These are phyloP conservation scores for Pseudeuparius sepicola DNA, from an alignment of 2,888 invertebrate species.

Conservation along the genomic window DNA sequence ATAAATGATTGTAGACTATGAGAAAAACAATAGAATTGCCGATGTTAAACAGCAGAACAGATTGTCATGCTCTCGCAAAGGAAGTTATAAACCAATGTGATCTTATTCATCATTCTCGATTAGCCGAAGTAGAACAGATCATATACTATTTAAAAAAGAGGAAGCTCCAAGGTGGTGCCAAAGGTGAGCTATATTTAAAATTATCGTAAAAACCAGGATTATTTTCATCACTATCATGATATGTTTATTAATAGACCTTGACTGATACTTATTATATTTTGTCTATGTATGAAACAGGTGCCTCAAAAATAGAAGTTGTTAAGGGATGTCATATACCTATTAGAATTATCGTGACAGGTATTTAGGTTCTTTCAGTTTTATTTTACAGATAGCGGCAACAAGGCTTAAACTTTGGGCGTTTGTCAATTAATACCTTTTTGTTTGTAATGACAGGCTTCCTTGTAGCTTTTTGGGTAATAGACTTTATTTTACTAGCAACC, in stretches of 20 bases:
- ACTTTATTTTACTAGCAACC: too few relatives aligned
- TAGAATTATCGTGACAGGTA: conserved; percentile 14
- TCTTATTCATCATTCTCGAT: conserved; percentile 70
- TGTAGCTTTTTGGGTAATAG: too few relatives aligned
- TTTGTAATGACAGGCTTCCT: too few relatives aligned
- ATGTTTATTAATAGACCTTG: too few relatives aligned
- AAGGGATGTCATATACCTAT: conserved; percentile 14
- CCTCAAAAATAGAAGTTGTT: conserved; percentile 14
- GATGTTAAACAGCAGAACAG: conserved; percentile 67
- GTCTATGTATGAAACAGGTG: conserved; percentile 7
- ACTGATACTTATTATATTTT: conserved; percentile 7
- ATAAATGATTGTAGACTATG: conserved; percentile 30
- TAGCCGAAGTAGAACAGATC: conserved; percentile 78
- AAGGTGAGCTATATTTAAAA: too few relatives aligned
- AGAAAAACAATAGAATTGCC: conserved; percentile 71
- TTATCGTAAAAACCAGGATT: too few relatives aligned
- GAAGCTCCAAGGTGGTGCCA: conserved; percentile 40
- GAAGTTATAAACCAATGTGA: conserved; percentile 81
- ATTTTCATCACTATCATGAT: too few relatives aligned
- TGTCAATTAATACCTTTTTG: too few relatives aligned
- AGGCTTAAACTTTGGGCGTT: too few relatives aligned
- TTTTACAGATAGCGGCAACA: too few relatives aligned
- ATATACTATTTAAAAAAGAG: conserved; percentile 79
- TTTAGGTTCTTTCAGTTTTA: too few relatives aligned
- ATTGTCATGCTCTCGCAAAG: conserved; percentile 66